phyloP scores from a whole-genome alignment of 2,888 invertebrate genomes.

The Euspilapteryx auroguttella region DNA sequence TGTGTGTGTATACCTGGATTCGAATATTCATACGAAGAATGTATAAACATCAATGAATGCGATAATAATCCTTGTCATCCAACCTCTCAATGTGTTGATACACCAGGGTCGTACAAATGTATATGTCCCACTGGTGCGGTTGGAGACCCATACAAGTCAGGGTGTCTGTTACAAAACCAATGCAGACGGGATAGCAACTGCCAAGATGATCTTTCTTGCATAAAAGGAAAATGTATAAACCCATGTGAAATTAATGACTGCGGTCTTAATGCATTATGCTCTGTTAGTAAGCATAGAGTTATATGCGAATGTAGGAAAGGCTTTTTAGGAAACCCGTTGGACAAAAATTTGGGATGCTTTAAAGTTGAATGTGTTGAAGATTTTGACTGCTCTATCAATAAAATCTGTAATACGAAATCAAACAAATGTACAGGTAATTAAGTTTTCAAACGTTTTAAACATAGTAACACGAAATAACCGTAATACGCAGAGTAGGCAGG shows the following conservation, averaged over 20 bases:
- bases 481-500: no score
- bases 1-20: constrained; percentile 82
- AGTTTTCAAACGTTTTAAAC: constrained; percentile 1
- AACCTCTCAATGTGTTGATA: constrained; percentile 77
- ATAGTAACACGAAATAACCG: no score
- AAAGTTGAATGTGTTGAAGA: constrained; percentile 84
- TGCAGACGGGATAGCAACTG: constrained; percentile 77
- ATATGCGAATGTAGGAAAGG: constrained; percentile 80
- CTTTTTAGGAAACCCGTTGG: constrained; percentile 79
- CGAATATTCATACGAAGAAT: constrained; percentile 71
- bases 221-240: constrained; percentile 76
- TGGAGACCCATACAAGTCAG: constrained; percentile 68
- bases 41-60: constrained; percentile 85
- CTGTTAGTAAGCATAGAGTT: constrained; percentile 70
- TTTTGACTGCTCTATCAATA: constrained; percentile 74
- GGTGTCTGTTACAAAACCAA: constrained; percentile 76
- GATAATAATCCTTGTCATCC: constrained; percentile 76
- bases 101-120: constrained; percentile 80
- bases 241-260: constrained; percentile 75
- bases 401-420: constrained; percentile 71
- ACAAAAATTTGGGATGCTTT: constrained; percentile 78
- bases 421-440: constrained; percentile 78
- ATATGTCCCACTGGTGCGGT: constrained; percentile 77
- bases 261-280: constrained; percentile 77
- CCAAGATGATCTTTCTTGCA: constrained; percentile 73